Evolutionary conservation across 2,797 vertebrate genomes (phyloP).

Genomic region (Momotus momota): DNA sequence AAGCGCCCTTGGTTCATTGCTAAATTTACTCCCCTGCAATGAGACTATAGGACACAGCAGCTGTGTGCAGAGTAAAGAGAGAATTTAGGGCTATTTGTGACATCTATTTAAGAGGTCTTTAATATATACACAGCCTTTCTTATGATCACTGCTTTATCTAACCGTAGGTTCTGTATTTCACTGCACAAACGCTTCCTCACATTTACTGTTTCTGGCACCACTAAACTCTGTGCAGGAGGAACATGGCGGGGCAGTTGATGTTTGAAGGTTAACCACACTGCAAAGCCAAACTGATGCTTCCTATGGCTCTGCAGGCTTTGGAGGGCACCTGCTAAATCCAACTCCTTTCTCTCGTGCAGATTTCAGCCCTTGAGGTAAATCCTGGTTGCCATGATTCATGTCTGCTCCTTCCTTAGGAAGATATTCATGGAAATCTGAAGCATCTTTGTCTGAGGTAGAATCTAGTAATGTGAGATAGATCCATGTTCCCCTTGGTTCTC

Average conservation of each 20-base stretch:
- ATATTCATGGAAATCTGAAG: neutral
- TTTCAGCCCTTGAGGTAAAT: neutral
- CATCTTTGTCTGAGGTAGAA: neutral
- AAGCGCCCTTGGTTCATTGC: neutral
- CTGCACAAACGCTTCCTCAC: neutral
- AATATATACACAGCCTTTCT: neutral
- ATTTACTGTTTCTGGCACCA: neutral
- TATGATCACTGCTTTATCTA: neutral
- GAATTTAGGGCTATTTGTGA: neutral
- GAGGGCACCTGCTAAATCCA: neutral
- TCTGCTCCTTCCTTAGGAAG: neutral
- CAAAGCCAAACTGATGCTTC: neutral
- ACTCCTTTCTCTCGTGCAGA: neutral
- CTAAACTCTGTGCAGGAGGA: neutral
- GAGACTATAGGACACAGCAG: neutral
- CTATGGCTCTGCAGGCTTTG: neutral
- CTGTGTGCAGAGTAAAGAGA: neutral
- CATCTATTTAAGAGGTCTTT: neutral
- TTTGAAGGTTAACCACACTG: neutral
- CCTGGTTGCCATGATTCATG: neutral
- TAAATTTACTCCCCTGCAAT: neutral
- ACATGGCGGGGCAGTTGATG: neutral
- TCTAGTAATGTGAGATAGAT: neutral
- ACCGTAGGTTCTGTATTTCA: neutral
- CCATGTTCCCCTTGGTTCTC: neutral